phyloP scores from a whole-genome alignment of 2,113 vertebrate genomes.

The Carettochelys insculpta region DNA sequence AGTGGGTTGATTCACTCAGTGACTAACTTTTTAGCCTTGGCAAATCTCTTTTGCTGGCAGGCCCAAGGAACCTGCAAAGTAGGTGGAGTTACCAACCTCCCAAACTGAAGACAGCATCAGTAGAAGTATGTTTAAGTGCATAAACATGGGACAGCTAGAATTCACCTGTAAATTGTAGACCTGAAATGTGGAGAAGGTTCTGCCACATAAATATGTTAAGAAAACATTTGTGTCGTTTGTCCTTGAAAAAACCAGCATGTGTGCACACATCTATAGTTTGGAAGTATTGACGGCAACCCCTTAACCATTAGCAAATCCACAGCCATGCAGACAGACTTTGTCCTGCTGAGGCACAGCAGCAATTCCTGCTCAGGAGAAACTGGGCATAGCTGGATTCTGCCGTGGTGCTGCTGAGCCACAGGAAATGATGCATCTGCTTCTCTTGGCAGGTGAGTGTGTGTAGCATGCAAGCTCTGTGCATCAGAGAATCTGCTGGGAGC shows the following conservation, averaged over 20 bases:
- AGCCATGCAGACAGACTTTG: slow-evolving; percentile 83
- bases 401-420: slow-evolving; percentile 82
- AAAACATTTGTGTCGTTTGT: rapidly evolving
- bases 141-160: neutral
- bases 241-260: no score
- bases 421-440: slow-evolving; percentile 79
- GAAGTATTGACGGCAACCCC: slow-evolving; percentile 85
- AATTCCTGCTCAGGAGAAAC: slow-evolving; percentile 77
- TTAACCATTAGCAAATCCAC: slow-evolving; percentile 83
- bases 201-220: rapidly evolving
- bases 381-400: slow-evolving; percentile 85
- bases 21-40: slow-evolving; percentile 79
- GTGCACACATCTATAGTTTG: slow-evolving; percentile 60
- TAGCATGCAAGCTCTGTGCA: slow-evolving; percentile 64
- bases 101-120: slow-evolving; percentile 84
- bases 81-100: no score
- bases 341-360: slow-evolving; percentile 79
- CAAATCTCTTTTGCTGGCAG: no score
- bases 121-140: slow-evolving; percentile 83
- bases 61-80: no score
- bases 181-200: neutral
- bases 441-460: slow-evolving; percentile 83
- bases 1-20: slow-evolving; percentile 81
- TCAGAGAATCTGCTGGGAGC: neutral
- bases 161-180: neutral